Conservation (phyloP, 2,888 invertebrate genomes). For the Melanchra persicariae region DNA sequence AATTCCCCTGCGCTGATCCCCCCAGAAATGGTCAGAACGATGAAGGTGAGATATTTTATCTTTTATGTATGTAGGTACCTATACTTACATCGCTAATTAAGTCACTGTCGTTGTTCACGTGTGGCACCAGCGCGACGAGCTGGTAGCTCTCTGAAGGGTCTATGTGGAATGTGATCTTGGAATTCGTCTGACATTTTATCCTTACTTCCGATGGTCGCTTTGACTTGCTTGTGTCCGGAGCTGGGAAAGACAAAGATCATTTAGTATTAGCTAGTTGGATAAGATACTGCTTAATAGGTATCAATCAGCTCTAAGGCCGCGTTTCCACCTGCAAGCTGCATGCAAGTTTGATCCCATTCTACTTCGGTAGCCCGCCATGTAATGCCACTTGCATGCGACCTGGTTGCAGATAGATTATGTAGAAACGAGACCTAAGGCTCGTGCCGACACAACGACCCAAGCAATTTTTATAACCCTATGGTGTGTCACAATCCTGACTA, state of each 20-base stretch:
- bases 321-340: too few species aligned
- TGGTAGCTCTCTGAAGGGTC: slow-evolving; percentile 57
- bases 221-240: slow-evolving; percentile 15
- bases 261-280: not conserved
- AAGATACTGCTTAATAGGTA: not conserved
- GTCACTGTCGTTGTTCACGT: slow-evolving; percentile 14
- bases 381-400: too few species aligned
- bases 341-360: too few species aligned
- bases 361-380: too few species aligned
- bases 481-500: too few species aligned
- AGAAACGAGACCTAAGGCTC: not conserved
- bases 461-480: not conserved
- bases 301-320: too few species aligned
- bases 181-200: slow-evolving; percentile 56
- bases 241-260: slow-evolving; percentile 7
- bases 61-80: too few species aligned
- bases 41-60: too few species aligned
- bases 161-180: slow-evolving; percentile 53
- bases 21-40: too few species aligned
- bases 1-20: too few species aligned
- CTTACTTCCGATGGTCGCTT: slow-evolving; percentile 30
- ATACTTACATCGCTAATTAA: slow-evolving; percentile 45
- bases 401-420: too few species aligned
- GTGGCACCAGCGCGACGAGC: slow-evolving; percentile 65
- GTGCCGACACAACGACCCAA: not conserved